A percentile compares a stretch with the other conserved stretches of the same genome.
Conservation (phyloP, 2,797 vertebrate species). For the Spinus pinus region DNA sequence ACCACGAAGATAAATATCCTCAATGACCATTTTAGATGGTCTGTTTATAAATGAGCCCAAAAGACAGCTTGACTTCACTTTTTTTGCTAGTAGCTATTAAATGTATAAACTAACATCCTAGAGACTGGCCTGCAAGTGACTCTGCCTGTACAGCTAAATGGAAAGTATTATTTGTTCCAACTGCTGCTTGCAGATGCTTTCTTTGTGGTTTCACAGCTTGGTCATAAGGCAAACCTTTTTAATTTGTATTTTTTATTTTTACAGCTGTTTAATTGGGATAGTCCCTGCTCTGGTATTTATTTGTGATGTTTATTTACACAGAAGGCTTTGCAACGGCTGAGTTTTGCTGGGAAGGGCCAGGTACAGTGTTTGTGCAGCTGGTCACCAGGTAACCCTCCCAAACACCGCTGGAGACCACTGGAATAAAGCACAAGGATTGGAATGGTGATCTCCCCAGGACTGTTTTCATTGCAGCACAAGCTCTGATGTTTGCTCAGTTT, state of each 20-base stretch:
- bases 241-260: conserved; percentile 33
- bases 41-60: background rate
- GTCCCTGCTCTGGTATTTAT: conserved; percentile 28
- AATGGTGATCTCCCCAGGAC: background rate
- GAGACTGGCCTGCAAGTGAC: background rate
- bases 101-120: background rate
- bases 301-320: conserved; percentile 46
- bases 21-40: background rate
- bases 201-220: conserved; percentile 44
- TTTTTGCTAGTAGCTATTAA: background rate
- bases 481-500: background rate
- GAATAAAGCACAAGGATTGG: background rate
- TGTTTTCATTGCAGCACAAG: background rate
- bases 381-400: conserved; percentile 48
- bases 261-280: conserved; percentile 49
- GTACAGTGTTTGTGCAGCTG: conserved; percentile 60
- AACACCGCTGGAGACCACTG: conserved; percentile 2
- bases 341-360: conserved; percentile 31
- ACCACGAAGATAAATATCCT: background rate
- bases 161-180: conserved; percentile 36
- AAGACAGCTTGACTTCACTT: background rate
- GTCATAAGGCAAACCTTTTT: conserved; percentile 8
- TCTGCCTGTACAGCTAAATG: conserved; percentile 5
- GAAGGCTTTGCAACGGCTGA: conserved; percentile 1
- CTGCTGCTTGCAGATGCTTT: conserved; percentile 28